Evolutionary conservation across 2,888 invertebrate genomes (phyloP).

Genomic region (Smittia sp.): DNA sequence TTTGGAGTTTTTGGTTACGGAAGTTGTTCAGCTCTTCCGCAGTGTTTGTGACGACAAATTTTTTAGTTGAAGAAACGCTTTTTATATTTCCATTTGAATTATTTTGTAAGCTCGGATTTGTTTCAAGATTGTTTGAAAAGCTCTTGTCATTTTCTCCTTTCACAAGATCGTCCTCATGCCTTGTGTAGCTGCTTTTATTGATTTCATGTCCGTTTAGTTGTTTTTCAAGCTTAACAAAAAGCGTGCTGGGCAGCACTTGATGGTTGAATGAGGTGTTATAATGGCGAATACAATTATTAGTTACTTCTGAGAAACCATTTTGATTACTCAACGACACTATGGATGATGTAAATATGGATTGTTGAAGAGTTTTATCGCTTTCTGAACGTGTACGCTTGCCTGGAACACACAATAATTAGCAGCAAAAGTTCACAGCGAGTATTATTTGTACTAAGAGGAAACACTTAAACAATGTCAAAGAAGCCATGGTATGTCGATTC

Average conservation of each 20-base stretch:
- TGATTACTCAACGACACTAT: slow-evolving; percentile 3
- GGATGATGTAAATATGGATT: slow-evolving; percentile 20
- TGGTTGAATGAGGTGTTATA: slow-evolving; percentile 11
- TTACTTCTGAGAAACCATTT: slow-evolving; percentile 25
- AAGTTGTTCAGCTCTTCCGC: slow-evolving; percentile 15
- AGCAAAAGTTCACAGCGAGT: not conserved
- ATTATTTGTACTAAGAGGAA: not conserved
- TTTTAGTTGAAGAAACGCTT: not conserved
- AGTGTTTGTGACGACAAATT: slow-evolving; percentile 28
- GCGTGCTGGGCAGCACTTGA: not conserved
- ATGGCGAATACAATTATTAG: slow-evolving; percentile 28
- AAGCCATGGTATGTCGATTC: slow-evolving; percentile 11
- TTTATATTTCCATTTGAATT: slow-evolving; percentile 5
- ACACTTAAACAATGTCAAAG: not conserved
- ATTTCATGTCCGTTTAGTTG: slow-evolving; percentile 26
- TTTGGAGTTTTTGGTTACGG: slow-evolving; percentile 8
- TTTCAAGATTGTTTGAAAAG: slow-evolving; percentile 47
- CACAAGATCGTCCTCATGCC: slow-evolving; percentile 1
- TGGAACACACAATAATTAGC: not conserved
- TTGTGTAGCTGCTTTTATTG: slow-evolving; percentile 36
- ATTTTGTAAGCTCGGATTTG: slow-evolving; percentile 24
- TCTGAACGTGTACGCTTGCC: not conserved
- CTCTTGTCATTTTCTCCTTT: slow-evolving; percentile 35
- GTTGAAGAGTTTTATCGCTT: not conserved
- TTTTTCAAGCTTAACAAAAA: too few relatives aligned